Base-by-base conservation (phyloP, 2,113 vertebrate species). In the Alaudala cheleensis region DNA sequence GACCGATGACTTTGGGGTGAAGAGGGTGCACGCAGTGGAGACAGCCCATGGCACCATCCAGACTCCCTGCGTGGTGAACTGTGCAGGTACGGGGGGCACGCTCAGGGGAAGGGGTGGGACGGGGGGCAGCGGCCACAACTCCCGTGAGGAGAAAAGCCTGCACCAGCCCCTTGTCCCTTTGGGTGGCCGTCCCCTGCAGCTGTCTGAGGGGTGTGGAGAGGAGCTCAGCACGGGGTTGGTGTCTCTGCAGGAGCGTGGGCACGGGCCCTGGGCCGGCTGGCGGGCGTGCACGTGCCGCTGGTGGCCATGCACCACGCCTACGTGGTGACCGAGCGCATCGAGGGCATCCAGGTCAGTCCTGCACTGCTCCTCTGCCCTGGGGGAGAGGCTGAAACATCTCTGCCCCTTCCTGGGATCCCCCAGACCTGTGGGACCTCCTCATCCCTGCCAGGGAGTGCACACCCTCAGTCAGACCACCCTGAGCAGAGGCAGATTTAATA, bases 301-400 rank as follows among this genome's bases (percentile, higher is more conserved):
- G 91, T 99, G 51, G 99, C 97, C 2, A 99, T 99, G 99, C 99
- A 99, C 92, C 99, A 99, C 0, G 99, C 99, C 39, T 99, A 99
- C 2, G 98, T 99, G 8, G 99, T 99, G 93, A 99, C 99, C 0
- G 99, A 99, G 96, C 98, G 98, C 95, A 99, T 99, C 7, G 98
- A 99, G 84, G 99, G 99, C 65, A 99, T 99, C 81, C 99, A 99
- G 99, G 99, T 99, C 86, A 54, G 96, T 24, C 11, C 45, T 2
- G 8, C 0, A 23, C 1, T 0, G 85, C 39, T 18, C 31, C 64
- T 72, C 72, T 17, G 71, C 66, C 8, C 82, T 1, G 9, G 51
- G 50, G 49, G 5, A 54, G 34, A 37, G 84, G 19, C 11, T 21
- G 28, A 40, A 19, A 62, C 11, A 15, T 0, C 8, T 42, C 11